These are phyloP conservation scores for Crenuchus spilurus DNA, from an alignment of 2,797 vertebrate genomes.

Conservation along the genomic window DNA sequence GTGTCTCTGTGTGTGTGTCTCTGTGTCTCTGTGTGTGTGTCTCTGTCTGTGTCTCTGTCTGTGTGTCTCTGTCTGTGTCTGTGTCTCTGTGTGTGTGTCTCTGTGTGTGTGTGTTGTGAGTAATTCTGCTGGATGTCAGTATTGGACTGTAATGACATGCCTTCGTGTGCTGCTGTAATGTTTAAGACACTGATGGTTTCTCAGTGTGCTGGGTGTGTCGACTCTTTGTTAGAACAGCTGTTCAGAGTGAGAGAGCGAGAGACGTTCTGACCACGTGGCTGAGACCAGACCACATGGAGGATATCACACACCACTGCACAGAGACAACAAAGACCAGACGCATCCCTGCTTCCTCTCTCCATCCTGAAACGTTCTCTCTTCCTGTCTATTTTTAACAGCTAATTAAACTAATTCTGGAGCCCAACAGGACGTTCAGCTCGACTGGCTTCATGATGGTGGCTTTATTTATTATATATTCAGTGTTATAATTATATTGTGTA, in stretches of 20 bases:
- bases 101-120: neutral
- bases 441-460: too few relatives aligned
- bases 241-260: constrained; percentile 41
- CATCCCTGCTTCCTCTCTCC: neutral
- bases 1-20: too few relatives aligned
- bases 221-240: constrained; percentile 69
- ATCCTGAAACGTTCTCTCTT: neutral
- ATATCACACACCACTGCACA: constrained; percentile 23
- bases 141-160: neutral
- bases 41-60: too few relatives aligned
- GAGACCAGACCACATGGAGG: constrained; percentile 11
- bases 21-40: too few relatives aligned
- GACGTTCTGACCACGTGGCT: constrained; percentile 23
- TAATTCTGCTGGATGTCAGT: neutral
- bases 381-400: neutral
- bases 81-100: too few relatives aligned
- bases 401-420: too few relatives aligned
- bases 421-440: too few relatives aligned
- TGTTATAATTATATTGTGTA: too few relatives aligned
- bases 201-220: constrained; percentile 41
- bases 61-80: too few relatives aligned
- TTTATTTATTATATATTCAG: too few relatives aligned
- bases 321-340: constrained; percentile 42
- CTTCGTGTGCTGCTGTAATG: neutral
- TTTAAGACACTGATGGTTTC: neutral